Evolutionary conservation across 1,140 invertebrate species (phyloP).

Genomic region (Diorhabda sublineata): DNA sequence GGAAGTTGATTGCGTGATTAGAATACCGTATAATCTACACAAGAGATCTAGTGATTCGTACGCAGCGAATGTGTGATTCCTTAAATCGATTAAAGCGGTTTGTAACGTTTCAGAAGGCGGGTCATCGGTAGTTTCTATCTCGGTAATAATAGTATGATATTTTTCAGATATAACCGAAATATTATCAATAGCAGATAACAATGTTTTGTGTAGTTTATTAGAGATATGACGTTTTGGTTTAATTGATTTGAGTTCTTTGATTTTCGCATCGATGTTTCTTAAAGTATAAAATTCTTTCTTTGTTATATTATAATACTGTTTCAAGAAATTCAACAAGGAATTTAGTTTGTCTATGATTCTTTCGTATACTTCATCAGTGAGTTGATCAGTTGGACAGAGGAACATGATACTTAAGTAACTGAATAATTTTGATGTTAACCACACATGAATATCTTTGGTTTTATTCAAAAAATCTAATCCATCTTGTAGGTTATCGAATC

Average conservation of each 20-base stretch:
- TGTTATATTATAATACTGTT: conserved; percentile 3
- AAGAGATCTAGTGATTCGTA: conserved; percentile 31
- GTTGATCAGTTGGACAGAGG: neutral
- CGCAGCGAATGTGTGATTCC: conserved; percentile 26
- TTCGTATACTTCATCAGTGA: neutral
- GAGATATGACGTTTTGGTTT: conserved; percentile 10
- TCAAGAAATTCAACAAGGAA: neutral
- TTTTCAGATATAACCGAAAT: conserved; percentile 29
- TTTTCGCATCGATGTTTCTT: conserved; percentile 20
- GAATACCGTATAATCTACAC: conserved; percentile 28
- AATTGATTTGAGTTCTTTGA: conserved; percentile 8
- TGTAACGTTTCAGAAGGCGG: conserved; percentile 16
- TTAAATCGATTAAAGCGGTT: conserved; percentile 20
- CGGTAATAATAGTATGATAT: conserved; percentile 18
- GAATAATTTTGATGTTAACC: conserved; percentile 26
- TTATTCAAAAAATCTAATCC: neutral
- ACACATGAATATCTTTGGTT: conserved; percentile 22
- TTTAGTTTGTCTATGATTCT: conserved; percentile 14
- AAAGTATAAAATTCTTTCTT: conserved; percentile 23
- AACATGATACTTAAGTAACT: conserved; percentile 27
- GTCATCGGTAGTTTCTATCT: conserved; percentile 17
- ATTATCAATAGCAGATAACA: conserved; percentile 23
- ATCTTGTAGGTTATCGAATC: neutral
- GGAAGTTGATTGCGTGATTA: conserved; percentile 4
- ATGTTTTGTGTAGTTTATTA: conserved; percentile 23